Evolutionary conservation across 2,797 vertebrate species (phyloP), one percentile per base, ranked within the genome.

Genomic region (Halcyon smyrnensis): DNA sequence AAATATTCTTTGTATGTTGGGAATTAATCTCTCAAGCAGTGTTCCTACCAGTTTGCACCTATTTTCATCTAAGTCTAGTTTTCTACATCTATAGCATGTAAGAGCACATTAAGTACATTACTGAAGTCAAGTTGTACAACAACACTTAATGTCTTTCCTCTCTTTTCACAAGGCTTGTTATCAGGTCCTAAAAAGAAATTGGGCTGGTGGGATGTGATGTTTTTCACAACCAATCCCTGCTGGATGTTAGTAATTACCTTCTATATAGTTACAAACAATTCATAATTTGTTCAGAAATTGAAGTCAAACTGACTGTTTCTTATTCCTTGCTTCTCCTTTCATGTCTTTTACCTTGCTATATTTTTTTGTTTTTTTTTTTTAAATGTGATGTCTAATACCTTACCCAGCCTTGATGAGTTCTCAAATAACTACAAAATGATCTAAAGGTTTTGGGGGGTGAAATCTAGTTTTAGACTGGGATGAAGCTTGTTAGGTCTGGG

Each of bases 221-320:
- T 53, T 43, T n/a, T 30, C 32, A 37, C 32, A 89, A 67, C 11
- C 21, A 46, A 3, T 64, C 11, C n/a, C 64, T 85, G 17, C 17
- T 95, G 62, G 12, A 43, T 90, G 32, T 69, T 78, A 59, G 50
- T 82, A 90, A 92, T 90, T 96, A 43, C 74, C 15, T 82, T 90
- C 70, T 9, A 19, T 41, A 45, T 30, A 89, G 46, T 67, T 89
- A 50, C 27, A 93, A 77, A 53, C 1, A 1, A 57, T 74, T 88
- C 24, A 36, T 62, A 34, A 73, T 86, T 91, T 90, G 50, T 84
- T 54, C 67, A 86, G 87, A 85, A 83, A 75, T 45, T 83, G 24
- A 75, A 92, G 65, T 68, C 75, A 77, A 89, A 87, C 56, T 56
- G 79, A 28, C 43, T 90, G 53, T 57, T 95, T 91, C 50, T 62